phyloP scores from a whole-genome alignment of 2,113 vertebrate genomes.

The Furnarius figulus region DNA sequence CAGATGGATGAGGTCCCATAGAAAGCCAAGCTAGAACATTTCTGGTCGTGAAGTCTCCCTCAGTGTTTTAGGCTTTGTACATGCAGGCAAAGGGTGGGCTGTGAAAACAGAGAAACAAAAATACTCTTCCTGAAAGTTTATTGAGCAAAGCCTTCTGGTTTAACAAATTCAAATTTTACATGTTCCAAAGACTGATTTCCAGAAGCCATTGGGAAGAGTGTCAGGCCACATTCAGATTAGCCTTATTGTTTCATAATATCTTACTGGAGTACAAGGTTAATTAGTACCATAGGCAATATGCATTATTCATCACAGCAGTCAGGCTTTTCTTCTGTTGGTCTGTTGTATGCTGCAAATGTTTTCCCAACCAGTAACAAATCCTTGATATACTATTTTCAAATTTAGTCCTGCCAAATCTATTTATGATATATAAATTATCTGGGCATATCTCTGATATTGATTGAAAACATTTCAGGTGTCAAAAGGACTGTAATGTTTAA shows the following conservation, averaged over 20 bases:
- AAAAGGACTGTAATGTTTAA: neutral
- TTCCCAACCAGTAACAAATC: constrained; percentile 48
- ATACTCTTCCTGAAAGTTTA: neutral
- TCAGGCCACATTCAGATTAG: constrained; percentile 71
- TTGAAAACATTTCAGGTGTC: neutral
- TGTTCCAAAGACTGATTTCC: constrained; percentile 38
- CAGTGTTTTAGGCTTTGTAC: accelerated
- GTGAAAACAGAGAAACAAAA: neutral
- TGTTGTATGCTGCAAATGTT: constrained; percentile 52
- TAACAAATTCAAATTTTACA: neutral
- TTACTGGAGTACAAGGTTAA: constrained; percentile 74
- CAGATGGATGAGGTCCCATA: neutral
- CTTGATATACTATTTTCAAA: constrained; percentile 61
- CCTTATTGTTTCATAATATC: constrained; percentile 69
- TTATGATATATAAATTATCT: constrained; percentile 37
- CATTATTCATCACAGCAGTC: constrained; percentile 75
- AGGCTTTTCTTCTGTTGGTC: constrained; percentile 61
- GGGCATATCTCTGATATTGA: neutral
- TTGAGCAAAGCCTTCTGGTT: constrained; percentile 11
- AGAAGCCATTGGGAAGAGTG: constrained; percentile 55
- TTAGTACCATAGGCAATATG: constrained; percentile 72
- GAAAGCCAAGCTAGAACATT: neutral
- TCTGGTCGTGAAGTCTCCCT: neutral
- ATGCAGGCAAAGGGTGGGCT: accelerated
- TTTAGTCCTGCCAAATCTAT: constrained; percentile 59